Conservation (phyloP, 2,113 vertebrate genomes). For the Phalacrocorax pelagicus region DNA sequence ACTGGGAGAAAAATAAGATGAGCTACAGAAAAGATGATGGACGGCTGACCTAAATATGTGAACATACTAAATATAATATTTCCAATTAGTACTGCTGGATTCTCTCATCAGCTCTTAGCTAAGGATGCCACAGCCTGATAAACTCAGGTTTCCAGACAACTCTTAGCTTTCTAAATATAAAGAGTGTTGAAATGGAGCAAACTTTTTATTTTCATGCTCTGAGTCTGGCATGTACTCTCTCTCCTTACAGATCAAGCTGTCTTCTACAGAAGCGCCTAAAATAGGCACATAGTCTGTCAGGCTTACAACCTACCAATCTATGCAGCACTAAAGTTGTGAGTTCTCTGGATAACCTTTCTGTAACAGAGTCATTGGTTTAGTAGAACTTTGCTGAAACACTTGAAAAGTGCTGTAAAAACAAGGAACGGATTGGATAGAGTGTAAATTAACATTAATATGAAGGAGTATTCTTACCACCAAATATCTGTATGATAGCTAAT, state of each 20-base stretch:
- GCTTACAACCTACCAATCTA: neutral
- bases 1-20: neutral
- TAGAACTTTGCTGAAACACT: neutral
- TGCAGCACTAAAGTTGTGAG: neutral
- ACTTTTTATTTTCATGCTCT: neutral
- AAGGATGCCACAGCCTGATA: neutral
- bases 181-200: neutral
- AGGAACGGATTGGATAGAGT: neutral
- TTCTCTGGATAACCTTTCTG: neutral
- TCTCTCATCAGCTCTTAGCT: neutral
- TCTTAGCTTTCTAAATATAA: neutral
- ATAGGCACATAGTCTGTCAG: neutral
- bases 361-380: neutral
- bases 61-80: neutral
- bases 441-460: neutral
- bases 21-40: rapidly evolving
- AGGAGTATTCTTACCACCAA: neutral
- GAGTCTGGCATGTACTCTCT: neutral
- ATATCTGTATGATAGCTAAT: neutral
- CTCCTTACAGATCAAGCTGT: neutral
- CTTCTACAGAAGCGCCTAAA: neutral
- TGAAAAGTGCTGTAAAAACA: neutral
- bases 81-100: neutral
- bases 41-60: neutral
- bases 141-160: neutral